A percentile compares a stretch with the other conserved stretches of the same genome.
phyloP scores from a whole-genome alignment of 2,113 vertebrate species.

The Vireo altiloquus region DNA sequence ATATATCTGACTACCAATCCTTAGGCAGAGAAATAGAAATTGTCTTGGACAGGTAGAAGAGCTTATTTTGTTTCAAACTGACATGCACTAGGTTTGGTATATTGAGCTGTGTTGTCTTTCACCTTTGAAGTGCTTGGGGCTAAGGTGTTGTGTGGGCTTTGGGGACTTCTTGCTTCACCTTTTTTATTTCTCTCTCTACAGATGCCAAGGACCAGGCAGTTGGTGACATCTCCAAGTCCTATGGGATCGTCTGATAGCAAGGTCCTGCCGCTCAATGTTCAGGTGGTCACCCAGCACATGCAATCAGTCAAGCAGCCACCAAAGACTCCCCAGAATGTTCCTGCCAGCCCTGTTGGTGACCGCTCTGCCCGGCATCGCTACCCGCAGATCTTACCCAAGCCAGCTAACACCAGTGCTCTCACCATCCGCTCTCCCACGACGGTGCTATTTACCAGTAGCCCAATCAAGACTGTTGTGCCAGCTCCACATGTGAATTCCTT shows the following conservation, averaged over 20 bases:
- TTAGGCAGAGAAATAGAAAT: neutral
- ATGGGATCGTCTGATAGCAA: conserved; percentile 85
- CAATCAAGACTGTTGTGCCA: conserved; percentile 92
- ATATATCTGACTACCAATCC: fast-evolving
- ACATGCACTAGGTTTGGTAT: neutral
- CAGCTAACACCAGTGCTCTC: conserved; percentile 83
- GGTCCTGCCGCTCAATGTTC: conserved; percentile 91
- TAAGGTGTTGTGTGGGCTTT: neutral
- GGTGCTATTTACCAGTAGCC: conserved; percentile 91
- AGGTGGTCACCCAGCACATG: conserved; percentile 93
- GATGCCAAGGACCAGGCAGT: conserved; percentile 87
- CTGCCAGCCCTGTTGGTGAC: conserved; percentile 84
- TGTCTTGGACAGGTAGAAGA: neutral
- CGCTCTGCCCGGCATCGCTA: conserved; percentile 92
- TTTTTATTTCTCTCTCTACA: conserved; percentile 37
- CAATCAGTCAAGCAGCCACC: conserved; percentile 89
- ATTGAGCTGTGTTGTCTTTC: neutral
- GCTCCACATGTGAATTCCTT: conserved; percentile 88
- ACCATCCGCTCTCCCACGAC: conserved; percentile 90
- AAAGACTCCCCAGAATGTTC: conserved; percentile 86
- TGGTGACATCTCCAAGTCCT: conserved; percentile 90
- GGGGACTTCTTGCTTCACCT: neutral
- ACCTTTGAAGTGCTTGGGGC: neutral
- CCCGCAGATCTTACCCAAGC: conserved; percentile 94
- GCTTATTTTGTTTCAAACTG: neutral